These are phyloP conservation scores for Luehdorfia chinensis DNA, from an alignment of 1,140 invertebrate species.

Conservation along the genomic window DNA sequence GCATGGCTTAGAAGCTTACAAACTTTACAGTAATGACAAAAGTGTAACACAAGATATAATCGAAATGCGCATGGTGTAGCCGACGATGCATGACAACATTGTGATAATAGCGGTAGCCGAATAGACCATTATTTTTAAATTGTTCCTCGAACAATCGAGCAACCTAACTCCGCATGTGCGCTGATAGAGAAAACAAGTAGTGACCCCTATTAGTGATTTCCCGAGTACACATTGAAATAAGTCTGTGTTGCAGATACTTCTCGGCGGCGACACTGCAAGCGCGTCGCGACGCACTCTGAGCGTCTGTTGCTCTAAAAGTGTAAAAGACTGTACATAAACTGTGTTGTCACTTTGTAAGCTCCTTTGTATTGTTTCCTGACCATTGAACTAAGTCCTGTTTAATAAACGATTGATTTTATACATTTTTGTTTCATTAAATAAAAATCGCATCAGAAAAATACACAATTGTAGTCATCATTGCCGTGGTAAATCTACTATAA, in stretches of 20 bases:
- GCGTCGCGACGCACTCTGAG: conserved; percentile 20
- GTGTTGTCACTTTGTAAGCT: no score
- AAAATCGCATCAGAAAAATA: no score
- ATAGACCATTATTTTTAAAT: conserved; percentile 3
- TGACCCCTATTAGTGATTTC: neutral
- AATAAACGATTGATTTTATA: no score
- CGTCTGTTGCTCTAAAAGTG: no score
- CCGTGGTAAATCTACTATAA: no score
- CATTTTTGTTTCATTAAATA: no score
- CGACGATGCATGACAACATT: conserved; percentile 21
- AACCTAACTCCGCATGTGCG: conserved; percentile 19
- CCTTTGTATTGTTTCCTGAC: no score
- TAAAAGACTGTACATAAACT: no score
- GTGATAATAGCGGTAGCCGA: conserved; percentile 7
- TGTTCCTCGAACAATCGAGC: neutral
- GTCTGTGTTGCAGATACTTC: conserved; percentile 24
- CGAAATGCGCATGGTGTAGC: conserved; percentile 2
- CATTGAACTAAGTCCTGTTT: no score
- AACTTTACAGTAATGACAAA: conserved; percentile 8
- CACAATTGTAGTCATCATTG: no score
- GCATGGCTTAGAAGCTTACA: conserved; percentile 33
- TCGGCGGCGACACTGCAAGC: conserved; percentile 19
- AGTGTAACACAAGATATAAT: neutral
- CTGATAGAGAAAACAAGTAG: conserved; percentile 11
- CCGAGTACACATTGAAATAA: neutral